Evolutionary conservation across 2,888 invertebrate genomes (phyloP), one percentile per base, ranked within the genome.

Genomic region (Ochropleura plecta): DNA sequence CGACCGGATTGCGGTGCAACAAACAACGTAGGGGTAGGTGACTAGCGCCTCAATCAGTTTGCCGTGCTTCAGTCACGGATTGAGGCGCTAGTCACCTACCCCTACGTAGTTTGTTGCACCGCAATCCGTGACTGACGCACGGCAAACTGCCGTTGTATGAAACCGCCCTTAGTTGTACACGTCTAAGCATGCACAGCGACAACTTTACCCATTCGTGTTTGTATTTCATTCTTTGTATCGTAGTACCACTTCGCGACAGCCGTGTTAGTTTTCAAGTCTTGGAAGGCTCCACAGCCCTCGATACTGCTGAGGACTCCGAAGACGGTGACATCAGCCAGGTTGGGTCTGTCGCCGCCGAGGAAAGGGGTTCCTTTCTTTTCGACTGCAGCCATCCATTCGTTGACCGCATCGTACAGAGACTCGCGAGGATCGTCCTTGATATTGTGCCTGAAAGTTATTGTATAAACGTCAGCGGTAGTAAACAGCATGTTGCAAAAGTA

Each of bases 271-370:
- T 98, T 92, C 64, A 98, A 95, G 92, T 99, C 99, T 87, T 98
- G 96, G 92, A 99, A 99, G 0, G 99, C 99, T 59, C 97, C 93
- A 90, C 99, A 99, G 0, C 99, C 99, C 94, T 99, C 99, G 91
- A 99, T 99, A 91, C 99, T 99, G 92, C 97, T 98, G 7, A 99
- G 96, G 5, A 99, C 97, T 1, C 99, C 99, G 91, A 98, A 99
- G 1, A 99, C 98, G 0, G 99, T 97, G 68, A 99, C 96, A 96
- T 99, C 99, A 0, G 99, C 98, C 10, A 99, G 96, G 93, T 99
- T 98, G 0, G 99, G 99, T 81, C 97, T 93, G 20, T 97, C 93
- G 0, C 99, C 99, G 10, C 99, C 99, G 95, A 98, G 97, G 92
- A 99, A 99, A 42, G 96, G 96, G 0, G 97, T 97, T 5, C 98